Evolutionary conservation across 2,888 invertebrate species (phyloP), one percentile per base, ranked within the genome.

Genomic region (Megamerina dolium): DNA sequence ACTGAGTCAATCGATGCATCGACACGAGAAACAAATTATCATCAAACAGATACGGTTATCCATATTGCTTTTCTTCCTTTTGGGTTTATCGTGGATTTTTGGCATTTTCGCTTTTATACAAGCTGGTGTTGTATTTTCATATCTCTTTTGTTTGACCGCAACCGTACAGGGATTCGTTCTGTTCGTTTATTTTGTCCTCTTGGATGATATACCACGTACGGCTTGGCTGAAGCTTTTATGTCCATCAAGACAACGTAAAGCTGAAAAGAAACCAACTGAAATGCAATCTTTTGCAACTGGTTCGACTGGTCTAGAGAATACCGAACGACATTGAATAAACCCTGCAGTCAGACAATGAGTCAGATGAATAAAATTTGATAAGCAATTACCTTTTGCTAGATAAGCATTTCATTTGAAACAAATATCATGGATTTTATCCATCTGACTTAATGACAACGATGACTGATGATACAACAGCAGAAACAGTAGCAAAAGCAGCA

Each of bases 51-150:
- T 80, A 6, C 70, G 79, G 23, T 60, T 80, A 12, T 77, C 77
- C 1, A 67, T 79, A 46, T 71, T 80, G 51, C 64, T 81, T 37
- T 80, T 80, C 58, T 81, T 80, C 46, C 64, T 81, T 21, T 60
- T 81, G 13, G 80, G 81, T 1, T 63, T 80, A 3, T 76, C 79
- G 2, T 81, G 80, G 80, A 65, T 79, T 18, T 81, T 81, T 58
- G 80, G 79, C 5, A 59, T 80, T 23, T 71, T 78, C 52, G 76
- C 77, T 1, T 75, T 76, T 54, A 70, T 75, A 34, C 68, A 64
- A 4, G 72, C 73, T 17, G 63, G 69, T 9, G 48, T 76, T 17
- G 53, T 76, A 17, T 80, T 79, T 68, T 77, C 79, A 0, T 81
- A 80, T 58, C 64, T 81, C 1, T 81, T 81, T 55, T 80, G 80